phyloP scores from a whole-genome alignment of 2,797 vertebrate species.

The Adelosebastes latens region DNA sequence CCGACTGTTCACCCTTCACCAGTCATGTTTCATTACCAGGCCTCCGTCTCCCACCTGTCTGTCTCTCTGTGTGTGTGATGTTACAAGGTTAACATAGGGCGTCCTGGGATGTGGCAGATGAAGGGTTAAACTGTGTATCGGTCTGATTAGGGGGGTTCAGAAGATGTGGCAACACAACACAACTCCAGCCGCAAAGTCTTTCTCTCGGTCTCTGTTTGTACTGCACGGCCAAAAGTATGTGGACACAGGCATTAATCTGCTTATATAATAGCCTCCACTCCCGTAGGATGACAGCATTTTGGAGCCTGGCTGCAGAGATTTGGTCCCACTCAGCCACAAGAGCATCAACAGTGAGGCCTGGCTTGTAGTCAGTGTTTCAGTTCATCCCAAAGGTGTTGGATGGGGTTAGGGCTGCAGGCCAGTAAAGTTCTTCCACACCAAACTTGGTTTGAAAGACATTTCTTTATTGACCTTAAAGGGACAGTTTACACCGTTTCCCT shows the following conservation, averaged over 20 bases:
- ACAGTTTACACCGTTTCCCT: no score
- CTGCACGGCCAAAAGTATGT: not conserved
- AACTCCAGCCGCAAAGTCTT: not conserved
- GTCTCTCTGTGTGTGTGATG: slow-evolving; percentile 16
- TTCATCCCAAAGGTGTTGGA: not conserved
- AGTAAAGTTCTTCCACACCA: not conserved
- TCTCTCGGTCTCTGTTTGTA: not conserved
- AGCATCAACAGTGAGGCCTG: not conserved
- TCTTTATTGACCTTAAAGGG: not conserved
- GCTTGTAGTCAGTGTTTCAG: not conserved
- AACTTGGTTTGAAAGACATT: not conserved
- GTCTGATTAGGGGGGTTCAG: slow-evolving; percentile 14
- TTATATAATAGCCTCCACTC: no score
- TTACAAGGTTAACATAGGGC: slow-evolving; percentile 38
- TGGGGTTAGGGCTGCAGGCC: not conserved
- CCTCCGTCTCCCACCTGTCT: slow-evolving; percentile 50
- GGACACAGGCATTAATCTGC: not conserved
- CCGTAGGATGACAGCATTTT: not conserved
- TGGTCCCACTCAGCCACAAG: not conserved
- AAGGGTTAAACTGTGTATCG: slow-evolving; percentile 37
- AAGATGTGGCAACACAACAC: not conserved
- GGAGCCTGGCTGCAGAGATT: not conserved
- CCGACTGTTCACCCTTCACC: slow-evolving; percentile 61
- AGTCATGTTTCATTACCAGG: slow-evolving; percentile 70
- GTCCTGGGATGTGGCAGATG: not conserved